Evolutionary conservation across 2,113 vertebrate genomes (phyloP), one percentile per base, ranked within the genome.

Genomic region (Coreoperca whiteheadi): DNA sequence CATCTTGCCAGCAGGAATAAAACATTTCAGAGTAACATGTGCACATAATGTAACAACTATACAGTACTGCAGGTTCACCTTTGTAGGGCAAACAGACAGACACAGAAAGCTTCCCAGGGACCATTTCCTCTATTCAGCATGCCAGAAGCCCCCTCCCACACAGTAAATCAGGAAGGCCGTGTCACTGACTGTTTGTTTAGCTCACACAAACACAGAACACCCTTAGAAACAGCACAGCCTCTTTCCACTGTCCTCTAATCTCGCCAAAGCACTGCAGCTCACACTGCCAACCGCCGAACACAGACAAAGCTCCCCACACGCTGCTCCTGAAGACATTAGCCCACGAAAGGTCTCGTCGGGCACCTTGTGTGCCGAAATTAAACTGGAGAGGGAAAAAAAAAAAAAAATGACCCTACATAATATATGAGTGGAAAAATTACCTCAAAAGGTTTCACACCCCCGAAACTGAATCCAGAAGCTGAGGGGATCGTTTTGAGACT

Each of bases 111-210:
- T 81, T 90, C 90, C 83, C 68, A 82, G 85, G 0, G 14, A 86
- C 79, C 71, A 8, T 1, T 91, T 85, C 89, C 88, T 71, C 30
- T 66, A 12, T 82, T 80, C 66, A 74, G 54, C 75, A 60, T 56
- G 83, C 79, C 59, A 90, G 90, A 88, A 7, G 88, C 79, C 88
- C 78, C 73, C 79, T 88, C 81, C 79, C 89, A 81, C 20, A 72
- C 51, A 66, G 28, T 84, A 1, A 71, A 78, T 88, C 90, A 94
- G 92, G 91, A 94, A 92, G 89, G 74, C 83, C 81, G 63, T 71
- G 85, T 89, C 84, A 85, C 64, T 61, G 85, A 87, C 79, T 85
- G 88, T 86, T 87, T 74, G 71, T 91, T 93, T 88, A 85, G 74
- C 87, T 77, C 86, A 34, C 87, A 91, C 76, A 83, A 86, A 86